Conservation (phyloP, 2,888 invertebrate genomes). For the Pegoplata infirma region DNA sequence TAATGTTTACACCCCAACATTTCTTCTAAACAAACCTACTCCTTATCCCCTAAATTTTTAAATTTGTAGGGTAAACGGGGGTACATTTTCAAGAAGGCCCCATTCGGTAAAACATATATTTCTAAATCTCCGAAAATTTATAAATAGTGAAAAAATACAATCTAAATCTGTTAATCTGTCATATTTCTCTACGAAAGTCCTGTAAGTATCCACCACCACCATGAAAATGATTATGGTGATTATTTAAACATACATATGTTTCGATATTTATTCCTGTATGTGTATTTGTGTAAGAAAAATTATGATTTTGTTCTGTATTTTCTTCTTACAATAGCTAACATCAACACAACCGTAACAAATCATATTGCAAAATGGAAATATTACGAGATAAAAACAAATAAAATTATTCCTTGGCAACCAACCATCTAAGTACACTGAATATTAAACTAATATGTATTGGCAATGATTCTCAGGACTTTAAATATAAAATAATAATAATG, state of each 20-base stretch:
- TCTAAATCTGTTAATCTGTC: too few species aligned
- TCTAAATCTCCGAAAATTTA: too few species aligned
- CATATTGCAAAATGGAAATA: conserved; percentile 4
- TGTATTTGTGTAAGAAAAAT: conserved; percentile 20
- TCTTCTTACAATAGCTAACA: too few species aligned
- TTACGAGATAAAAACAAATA: conserved; percentile 14
- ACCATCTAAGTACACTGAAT: neutral
- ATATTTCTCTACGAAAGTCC: too few species aligned
- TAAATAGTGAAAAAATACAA: too few species aligned
- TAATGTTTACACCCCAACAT: too few species aligned
- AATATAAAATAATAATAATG: conserved; percentile 29
- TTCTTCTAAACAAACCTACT: too few species aligned
- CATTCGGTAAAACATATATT: neutral
- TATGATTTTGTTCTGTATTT: conserved; percentile 32
- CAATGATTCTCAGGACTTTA: conserved; percentile 7
- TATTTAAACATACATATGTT: conserved; percentile 22
- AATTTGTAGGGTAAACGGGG: too few species aligned
- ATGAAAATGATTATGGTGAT: conserved; percentile 35
- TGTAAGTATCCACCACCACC: too few species aligned
- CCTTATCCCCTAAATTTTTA: too few species aligned
- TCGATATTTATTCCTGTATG: neutral
- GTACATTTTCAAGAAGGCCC: too few species aligned
- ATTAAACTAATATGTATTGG: neutral
- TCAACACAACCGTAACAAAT: conserved; percentile 54
- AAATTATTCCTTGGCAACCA: conserved; percentile 54